Base-by-base conservation (phyloP, 2,888 invertebrate species). In the Gandaritis pyraliata region DNA sequence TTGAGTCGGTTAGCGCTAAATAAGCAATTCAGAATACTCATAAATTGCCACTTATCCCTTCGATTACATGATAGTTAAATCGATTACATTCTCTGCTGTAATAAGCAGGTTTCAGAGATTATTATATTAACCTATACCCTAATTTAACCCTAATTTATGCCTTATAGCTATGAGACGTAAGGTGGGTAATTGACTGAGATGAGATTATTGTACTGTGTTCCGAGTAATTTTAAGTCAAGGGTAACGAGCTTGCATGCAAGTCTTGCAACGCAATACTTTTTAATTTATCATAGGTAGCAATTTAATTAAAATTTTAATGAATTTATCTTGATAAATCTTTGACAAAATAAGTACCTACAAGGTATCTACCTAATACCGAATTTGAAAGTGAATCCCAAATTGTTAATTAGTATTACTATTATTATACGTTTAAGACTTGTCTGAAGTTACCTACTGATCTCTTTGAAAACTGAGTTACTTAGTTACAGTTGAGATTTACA, bases 171-270 rank as follows among this genome's bases (percentile, higher is more conserved):
- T 1, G 5, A 16, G 41, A 16, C n/a, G n/a, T 36, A 50, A 36
- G 23, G 36, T 36, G 10, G 13, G 43, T 43, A 57, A 57, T 50
- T 43, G 29, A 33, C 47, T 39, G 29, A 43, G 43, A 13, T 41
- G 41, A 13, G 6, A 41, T 41, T 0, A 43, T 16, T 16, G 16
- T 16, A 43, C 16, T 43, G 16, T 54, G 16, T 10, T 39, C 10
- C 23, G 16, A 55, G 29, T 47, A 36, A 66, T 71, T 74, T 80
- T 83, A 83, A 87, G 88, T 86, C 87, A 88, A 88, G 87, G 88
- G 77, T 79, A 77, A 74, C 83, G 66, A 77, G 71, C 46, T 75
- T 73, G 76, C 75, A 76, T 73, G 76, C 15, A 75, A 71, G 78
- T 76, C 75, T 72, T 72, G 72, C 72, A 70, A 71, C 74, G 73